A percentile compares a stretch with the other conserved stretches of the same genome.
phyloP scores from a whole-genome alignment of 2,888 invertebrate species.

The Allygus modestus region DNA sequence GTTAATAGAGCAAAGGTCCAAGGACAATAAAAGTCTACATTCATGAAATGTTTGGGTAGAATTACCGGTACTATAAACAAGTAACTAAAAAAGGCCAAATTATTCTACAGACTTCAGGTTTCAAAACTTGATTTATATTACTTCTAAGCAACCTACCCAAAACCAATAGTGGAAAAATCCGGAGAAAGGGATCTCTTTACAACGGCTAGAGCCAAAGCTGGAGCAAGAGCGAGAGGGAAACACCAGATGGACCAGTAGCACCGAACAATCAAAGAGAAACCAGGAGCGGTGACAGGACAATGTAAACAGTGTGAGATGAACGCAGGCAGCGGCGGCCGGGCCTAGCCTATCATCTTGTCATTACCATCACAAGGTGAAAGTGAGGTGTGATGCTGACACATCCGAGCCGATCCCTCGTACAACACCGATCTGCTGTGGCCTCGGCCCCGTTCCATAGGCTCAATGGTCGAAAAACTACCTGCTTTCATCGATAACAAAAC shows the following conservation, averaged over 20 bases:
- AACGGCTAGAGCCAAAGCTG: no score
- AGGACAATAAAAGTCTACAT: no score
- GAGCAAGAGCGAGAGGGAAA: no score
- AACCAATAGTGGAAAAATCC: no score
- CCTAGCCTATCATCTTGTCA: conserved; percentile 36
- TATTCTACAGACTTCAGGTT: no score
- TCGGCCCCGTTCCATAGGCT: neutral
- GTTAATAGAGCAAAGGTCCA: no score
- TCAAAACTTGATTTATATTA: no score
- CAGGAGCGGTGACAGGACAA: conserved; percentile 15
- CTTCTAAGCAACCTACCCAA: no score
- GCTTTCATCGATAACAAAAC: neutral
- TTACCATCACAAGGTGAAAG: conserved; percentile 35
- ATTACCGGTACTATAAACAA: no score
- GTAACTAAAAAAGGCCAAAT: no score
- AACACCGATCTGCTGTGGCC: conserved; percentile 2
- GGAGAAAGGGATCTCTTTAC: no score
- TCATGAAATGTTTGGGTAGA: no score
- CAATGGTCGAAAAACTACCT: neutral
- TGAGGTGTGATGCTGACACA: conserved; percentile 25
- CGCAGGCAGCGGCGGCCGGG: conserved; percentile 4
- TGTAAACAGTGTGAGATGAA: conserved; percentile 45
- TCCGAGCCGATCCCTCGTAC: neutral
- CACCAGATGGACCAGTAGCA: neutral
- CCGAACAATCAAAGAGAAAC: conserved; percentile 46